These are phyloP conservation scores for Danio jaintianensis DNA, from an alignment of 2,797 vertebrate genomes.

Conservation along the genomic window DNA sequence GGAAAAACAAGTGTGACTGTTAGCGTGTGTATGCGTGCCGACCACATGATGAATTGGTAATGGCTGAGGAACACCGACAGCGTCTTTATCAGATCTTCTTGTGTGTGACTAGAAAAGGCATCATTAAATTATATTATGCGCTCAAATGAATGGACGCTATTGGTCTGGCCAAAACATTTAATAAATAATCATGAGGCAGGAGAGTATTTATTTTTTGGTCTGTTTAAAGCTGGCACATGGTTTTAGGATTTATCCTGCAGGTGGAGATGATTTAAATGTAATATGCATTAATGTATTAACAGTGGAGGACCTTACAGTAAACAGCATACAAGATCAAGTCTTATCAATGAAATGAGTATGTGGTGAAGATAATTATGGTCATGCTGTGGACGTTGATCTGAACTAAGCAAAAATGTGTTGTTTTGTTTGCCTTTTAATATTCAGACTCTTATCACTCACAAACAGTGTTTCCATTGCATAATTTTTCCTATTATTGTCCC, in stretches of 20 bases:
- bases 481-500: neutral
- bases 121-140: neutral
- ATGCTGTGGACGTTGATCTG: neutral
- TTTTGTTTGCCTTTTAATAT: neutral
- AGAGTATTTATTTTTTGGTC: neutral
- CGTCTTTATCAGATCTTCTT: constrained; percentile 10
- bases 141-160: neutral
- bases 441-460: neutral
- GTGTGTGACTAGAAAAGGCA: neutral
- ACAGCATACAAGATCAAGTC: neutral
- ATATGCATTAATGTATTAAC: neutral
- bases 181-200: constrained; percentile 7
- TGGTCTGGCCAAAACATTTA: neutral
- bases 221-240: neutral
- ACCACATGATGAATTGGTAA: constrained; percentile 27
- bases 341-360: neutral
- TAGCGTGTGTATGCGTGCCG: neutral
- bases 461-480: neutral
- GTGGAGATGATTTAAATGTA: neutral
- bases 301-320: neutral
- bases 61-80: neutral
- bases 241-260: neutral
- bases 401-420: neutral
- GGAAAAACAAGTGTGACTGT: constrained; percentile 15
- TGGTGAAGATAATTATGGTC: neutral